Base-by-base conservation (phyloP, 2,797 vertebrate species). In the Stomatorhinus walkeri region DNA sequence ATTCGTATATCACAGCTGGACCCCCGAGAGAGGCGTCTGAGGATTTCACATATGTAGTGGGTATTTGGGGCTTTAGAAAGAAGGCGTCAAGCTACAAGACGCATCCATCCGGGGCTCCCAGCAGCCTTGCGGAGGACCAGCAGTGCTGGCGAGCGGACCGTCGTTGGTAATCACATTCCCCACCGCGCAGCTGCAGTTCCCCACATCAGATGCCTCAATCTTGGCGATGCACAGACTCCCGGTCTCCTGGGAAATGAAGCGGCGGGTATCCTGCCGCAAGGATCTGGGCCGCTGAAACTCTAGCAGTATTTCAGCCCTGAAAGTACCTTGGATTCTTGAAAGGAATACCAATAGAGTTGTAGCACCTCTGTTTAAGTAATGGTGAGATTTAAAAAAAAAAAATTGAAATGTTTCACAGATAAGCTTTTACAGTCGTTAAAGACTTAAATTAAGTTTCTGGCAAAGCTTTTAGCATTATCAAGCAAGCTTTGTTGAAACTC, bases 161-260 rank as follows among this genome's bases (percentile, higher is more conserved):
- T 10, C 92, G 90, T 92, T 95, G 22, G 95, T 96, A 85, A 96
- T 92, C 0, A 90, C 93, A 89, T 95, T 96, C 0, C 94, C 95
- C 85, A 97, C 95, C 89, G 96, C 95, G 0, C 96, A 96, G 0
- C 94, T 96, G 88, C 96, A 97, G 90, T 96, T 96, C 2, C 96
- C 95, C 28, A 89, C 95, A 0, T 96, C 95, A 0, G 95, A 95
- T 51, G 90, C 90, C 83, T 96, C 96, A 88, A 96, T 95, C 91
- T 96, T 96, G 0, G 96, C 95, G 0, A 96, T 96, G 90, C 96
- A 96, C 0, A 96, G 88, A 24, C 96, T 96, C 0, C 96, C 95
- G 0, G 96, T 96, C 43, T 95, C 94, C 64, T 96, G 96, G 0
- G 96, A 96, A 79, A 96, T 94, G 0, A 96, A 96, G 87, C 96